Evolutionary conservation across 2,888 invertebrate genomes (phyloP), one percentile per base, ranked within the genome.

Genomic region (Bugulina stolonifera): DNA sequence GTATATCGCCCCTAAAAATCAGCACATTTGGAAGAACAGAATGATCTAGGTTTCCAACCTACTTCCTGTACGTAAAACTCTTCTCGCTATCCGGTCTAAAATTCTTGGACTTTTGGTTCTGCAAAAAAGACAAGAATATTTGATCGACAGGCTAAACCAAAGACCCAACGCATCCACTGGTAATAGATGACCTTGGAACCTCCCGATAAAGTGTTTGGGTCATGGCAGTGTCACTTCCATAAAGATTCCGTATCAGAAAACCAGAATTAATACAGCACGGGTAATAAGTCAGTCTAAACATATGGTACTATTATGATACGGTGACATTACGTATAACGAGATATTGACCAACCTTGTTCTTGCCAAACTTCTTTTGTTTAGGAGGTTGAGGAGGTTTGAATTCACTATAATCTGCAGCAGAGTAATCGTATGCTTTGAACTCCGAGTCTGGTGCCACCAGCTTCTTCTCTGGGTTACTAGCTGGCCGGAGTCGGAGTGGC

Each of bases 351-450:
- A 64, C 64, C 32, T 64, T 64, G 64, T 18, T 14, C n/a, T 64
- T 64, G 32, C 64, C 5, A 64, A 32, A 64, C 27, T 34, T 34
- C 25, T 25, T 14, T 14, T 14, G 34, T 34, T 27, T 22, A 32
- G 34, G 64, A n/a, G 64, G 10, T 27, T 64, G 64, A 14, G 64
- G 64, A 14, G 34, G 32, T 75, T 77, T 72, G 69, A 77, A 73
- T 29, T 78, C 73, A 69, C 76, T 75, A 27, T 75, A 73, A 35
- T 78, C 74, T 43, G 75, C 77, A 69, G 75, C 69, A 34, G 74
- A 69, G 72, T 79, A 79, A 73, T 79, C 77, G 73, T 76, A 78
- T 0, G 79, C 76, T 69, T 75, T 76, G 71, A 79, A 77, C 23
- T 75, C 73, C 58, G 64, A 14, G 64, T 32, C 32, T 10, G 64